Base-by-base conservation (phyloP, 2,113 vertebrate species). In the Cacatua alba region DNA sequence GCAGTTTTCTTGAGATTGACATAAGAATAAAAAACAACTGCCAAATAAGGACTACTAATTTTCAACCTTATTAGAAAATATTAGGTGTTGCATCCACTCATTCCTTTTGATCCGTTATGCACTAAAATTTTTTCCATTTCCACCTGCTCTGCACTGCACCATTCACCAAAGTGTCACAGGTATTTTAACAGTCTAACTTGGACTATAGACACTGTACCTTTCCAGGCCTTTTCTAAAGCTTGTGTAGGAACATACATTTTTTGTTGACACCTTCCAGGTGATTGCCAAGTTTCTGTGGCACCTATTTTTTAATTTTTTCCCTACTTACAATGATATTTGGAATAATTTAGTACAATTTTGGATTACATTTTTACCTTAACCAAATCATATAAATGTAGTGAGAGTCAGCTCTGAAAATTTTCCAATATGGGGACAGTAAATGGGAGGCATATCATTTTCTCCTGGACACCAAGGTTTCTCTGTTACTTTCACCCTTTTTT, bases 41-140 rank as follows among this genome's bases (percentile, higher is more conserved):
- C 33, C 35, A 78, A 62, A 35, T 67, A 46, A 88, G 44, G 70
- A 91, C 81, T 86, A 70, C 15, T 84, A 70, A 84, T 98, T 96
- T 93, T 46, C 44, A 18, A 76, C 18, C 19, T 91, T 85, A 68
- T 69, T 86, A 59, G 59, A 90, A 88, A 94, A 94, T 88, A 70
- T 17, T 51, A 55, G 51, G 33, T 88, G n/a, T 74, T 88, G 14
- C 76, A 49, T 86, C 53, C 65, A 86, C 82, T 75, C 41, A 31
- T 59, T 91, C 44, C 29, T 41, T 87, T 92, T 93, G 82, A 91
- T 84, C 65, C 67, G 33, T 49, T 74, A 51, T 41, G 43, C 75
- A 14, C n/a, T 74, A 59, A 28, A 4, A 21, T 11, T 82, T 71
- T 85, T 84, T 67, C 21, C 11, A 8, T 89, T 93, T 96, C 93